A percentile compares a stretch with the other conserved stretches of the same genome.
Conservation (phyloP, 1,140 invertebrate species). For the Heliconius eleuchia region DNA sequence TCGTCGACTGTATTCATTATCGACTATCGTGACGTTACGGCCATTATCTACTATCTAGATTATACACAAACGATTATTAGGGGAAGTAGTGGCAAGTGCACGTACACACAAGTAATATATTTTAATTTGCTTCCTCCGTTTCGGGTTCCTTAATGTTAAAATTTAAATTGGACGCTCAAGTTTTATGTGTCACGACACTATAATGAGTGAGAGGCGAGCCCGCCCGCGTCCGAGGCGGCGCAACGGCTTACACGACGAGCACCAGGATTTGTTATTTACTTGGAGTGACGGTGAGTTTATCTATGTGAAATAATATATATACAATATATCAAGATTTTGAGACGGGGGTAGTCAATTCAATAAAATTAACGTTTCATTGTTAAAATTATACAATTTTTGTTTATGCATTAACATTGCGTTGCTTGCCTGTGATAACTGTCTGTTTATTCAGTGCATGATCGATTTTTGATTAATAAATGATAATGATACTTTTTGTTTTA, state of each 20-base stretch:
- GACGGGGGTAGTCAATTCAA: not conserved
- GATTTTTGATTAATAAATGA: not conserved
- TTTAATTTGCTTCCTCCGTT: not conserved
- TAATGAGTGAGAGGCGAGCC: slow-evolving; percentile 58
- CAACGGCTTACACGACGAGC: slow-evolving; percentile 63
- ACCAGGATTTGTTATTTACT: slow-evolving; percentile 71
- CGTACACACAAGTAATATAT: slow-evolving; percentile 51
- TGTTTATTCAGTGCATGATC: not conserved
- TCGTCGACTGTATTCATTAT: slow-evolving; percentile 51
- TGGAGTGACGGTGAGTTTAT: slow-evolving; percentile 75
- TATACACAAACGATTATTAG: slow-evolving; percentile 58
- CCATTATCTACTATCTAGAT: slow-evolving; percentile 70
- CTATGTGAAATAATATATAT: not conserved
- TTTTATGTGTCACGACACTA: slow-evolving; percentile 44
- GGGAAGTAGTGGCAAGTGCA: slow-evolving; percentile 55
- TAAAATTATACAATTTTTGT: too few relatives aligned
- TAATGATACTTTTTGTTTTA: not conserved
- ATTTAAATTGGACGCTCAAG: slow-evolving; percentile 14
- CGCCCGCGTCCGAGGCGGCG: slow-evolving; percentile 66
- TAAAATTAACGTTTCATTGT: too few relatives aligned
- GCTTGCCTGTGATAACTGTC: not conserved
- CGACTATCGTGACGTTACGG: slow-evolving; percentile 62
- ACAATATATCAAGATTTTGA: not conserved
- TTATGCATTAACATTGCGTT: too few relatives aligned
- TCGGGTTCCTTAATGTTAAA: not conserved